Base-by-base conservation (phyloP, 2,113 vertebrate species). In the Sylvietta virens region DNA sequence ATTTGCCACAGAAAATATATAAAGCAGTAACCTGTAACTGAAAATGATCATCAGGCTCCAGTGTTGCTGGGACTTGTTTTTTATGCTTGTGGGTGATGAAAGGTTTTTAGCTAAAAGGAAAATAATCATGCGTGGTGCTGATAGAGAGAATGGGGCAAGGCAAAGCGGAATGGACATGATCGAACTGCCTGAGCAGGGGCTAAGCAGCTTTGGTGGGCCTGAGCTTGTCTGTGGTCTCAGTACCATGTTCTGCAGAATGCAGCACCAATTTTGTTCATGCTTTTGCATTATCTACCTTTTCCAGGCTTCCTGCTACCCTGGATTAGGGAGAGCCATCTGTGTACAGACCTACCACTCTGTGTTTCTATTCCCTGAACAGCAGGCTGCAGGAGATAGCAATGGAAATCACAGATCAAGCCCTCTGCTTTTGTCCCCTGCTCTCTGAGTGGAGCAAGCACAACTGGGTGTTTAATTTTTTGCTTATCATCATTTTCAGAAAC, bases 1-100 rank as follows among this genome's bases (percentile, higher is more conserved):
- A 74, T 95, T 86, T 90, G 50, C 67, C 62, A 84, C 47, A 58
- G 50, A 86, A 94, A 90, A 94, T 90, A 77, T 10, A 56, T 50
- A 73, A 61, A 96, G 44, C 54, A 89, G 39, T 67, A 94, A 82
- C 0, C 0, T 45, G 61, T 73, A 87, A 90, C 69, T 94, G 73
- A 82, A 94, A 96, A 92, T 62, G 33, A 39, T 80, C 73, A 37
- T 64, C n/a, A 19, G 60, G 51, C 44, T 51, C 42, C 48, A 80
- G 33, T 23, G 18, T 57, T 93, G 67, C 53, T 91, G 70, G 56
- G 42, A 54, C 54, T 85, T 88, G 27, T 20, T 56, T 91, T 91
- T 82, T 76, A 50, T 0, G 11, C 22, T 94, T 92, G 17, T 60
- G 82, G 20, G 24, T 86, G 86, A 90, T 77, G 56, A 86, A 88